Percentiles rank a stretch among this genome's conserved stretches.
phyloP scores from a whole-genome alignment of 2,113 vertebrate species.

The Fulmarus glacialis region DNA sequence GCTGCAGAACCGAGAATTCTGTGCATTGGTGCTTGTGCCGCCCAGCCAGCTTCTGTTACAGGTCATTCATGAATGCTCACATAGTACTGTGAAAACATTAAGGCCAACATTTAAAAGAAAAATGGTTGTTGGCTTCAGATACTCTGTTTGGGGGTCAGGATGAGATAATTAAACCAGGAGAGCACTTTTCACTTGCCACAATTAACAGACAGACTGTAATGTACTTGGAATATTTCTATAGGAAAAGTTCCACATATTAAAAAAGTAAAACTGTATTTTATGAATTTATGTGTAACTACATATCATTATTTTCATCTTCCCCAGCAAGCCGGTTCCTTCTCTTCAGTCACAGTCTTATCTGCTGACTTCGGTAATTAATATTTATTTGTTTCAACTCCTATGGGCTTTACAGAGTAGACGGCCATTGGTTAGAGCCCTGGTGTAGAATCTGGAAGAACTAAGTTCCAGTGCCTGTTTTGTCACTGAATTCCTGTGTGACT shows the following conservation, averaged over 20 bases:
- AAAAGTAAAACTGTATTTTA: background rate
- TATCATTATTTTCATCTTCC: background rate
- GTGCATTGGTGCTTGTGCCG: background rate
- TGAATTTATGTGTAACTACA: background rate
- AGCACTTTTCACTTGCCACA: background rate
- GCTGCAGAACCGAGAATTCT: background rate
- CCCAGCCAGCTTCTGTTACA: background rate
- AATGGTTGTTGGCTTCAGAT: background rate
- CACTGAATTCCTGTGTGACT: background rate
- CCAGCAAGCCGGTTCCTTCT: background rate
- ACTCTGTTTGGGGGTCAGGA: background rate
- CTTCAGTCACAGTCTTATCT: background rate
- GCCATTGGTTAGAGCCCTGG: background rate
- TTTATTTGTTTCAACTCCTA: background rate
- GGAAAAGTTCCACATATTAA: background rate
- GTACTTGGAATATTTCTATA: background rate
- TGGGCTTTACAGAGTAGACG: background rate
- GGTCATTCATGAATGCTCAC: background rate
- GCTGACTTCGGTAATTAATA: background rate
- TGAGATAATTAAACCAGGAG: background rate
- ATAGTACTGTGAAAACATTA: background rate
- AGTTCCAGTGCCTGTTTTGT: background rate
- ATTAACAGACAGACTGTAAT: background rate
- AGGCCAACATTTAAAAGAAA: background rate
- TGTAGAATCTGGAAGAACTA: background rate